Conservation (phyloP, 2,797 vertebrate genomes). For the Kryptopterus vitreolus region DNA sequence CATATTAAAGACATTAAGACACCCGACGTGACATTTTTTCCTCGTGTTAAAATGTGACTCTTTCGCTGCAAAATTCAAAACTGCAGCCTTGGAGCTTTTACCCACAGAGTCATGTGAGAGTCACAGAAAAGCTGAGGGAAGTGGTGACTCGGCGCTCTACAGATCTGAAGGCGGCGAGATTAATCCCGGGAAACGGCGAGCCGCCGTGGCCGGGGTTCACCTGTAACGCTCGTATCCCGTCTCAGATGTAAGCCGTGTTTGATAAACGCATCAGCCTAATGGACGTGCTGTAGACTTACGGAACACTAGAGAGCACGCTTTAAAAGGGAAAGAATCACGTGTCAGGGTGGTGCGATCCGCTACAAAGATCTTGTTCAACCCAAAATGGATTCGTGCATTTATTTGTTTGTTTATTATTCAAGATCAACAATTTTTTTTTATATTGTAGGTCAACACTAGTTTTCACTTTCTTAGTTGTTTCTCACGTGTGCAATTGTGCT, state of each 20-base stretch:
- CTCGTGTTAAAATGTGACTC: background rate
- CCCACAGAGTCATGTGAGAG: background rate
- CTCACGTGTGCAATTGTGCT: too few relatives aligned
- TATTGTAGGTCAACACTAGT: too few relatives aligned
- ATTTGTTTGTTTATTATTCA: too few relatives aligned
- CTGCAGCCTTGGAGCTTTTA: background rate
- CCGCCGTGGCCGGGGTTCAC: background rate
- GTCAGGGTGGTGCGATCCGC: too few relatives aligned
- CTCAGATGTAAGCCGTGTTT: background rate
- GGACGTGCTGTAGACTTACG: too few relatives aligned
- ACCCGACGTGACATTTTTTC: background rate
- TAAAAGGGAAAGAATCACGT: too few relatives aligned
- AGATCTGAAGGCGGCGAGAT: background rate
- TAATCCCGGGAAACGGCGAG: background rate
- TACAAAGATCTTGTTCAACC: too few relatives aligned
- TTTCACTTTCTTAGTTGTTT: too few relatives aligned
- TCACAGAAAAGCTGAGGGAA: background rate
- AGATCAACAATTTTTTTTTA: too few relatives aligned
- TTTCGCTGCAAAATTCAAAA: background rate
- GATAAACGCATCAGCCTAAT: too few relatives aligned
- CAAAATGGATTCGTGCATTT: too few relatives aligned
- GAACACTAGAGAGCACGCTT: too few relatives aligned
- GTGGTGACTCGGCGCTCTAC: background rate
- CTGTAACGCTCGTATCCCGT: background rate
- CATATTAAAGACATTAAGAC: background rate